phyloP scores from a whole-genome alignment of 1,140 invertebrate genomes.

The Brachionus plicatilis region DNA sequence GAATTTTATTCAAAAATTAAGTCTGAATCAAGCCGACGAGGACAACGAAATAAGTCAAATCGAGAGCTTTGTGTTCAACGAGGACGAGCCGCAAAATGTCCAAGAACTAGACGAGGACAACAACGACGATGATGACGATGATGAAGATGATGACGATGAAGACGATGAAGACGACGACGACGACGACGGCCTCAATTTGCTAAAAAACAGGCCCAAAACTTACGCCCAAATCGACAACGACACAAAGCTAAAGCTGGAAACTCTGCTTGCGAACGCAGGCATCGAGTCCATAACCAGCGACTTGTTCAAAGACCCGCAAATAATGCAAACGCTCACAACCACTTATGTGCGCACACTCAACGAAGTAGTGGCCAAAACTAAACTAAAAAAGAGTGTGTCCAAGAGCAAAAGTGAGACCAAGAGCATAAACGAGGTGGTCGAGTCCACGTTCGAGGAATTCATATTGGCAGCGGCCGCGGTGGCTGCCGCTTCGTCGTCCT shows the following conservation, averaged over 20 bases:
- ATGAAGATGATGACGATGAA: background rate
- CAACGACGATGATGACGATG: background rate
- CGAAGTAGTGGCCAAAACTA: slow-evolving; percentile 33
- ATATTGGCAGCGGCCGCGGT: slow-evolving; percentile 22
- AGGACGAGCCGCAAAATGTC: background rate
- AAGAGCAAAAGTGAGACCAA: background rate
- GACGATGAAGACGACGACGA: slow-evolving; percentile 12
- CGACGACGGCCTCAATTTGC: background rate
- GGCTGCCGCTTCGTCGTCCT: background rate
- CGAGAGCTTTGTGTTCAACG: slow-evolving; percentile 3
- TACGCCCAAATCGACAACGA: slow-evolving; percentile 30
- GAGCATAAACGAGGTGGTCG: slow-evolving; percentile 2
- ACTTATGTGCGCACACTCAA: slow-evolving; percentile 36
- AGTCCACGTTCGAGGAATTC: slow-evolving; percentile 28
- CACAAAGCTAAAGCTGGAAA: slow-evolving; percentile 4
- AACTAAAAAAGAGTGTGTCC: background rate
- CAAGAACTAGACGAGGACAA: background rate
- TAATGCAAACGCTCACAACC: slow-evolving; percentile 35
- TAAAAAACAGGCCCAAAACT: background rate
- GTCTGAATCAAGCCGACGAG: background rate
- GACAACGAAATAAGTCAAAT: background rate
- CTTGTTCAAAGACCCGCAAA: slow-evolving; percentile 35
- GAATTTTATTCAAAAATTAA: slow-evolving; percentile 23
- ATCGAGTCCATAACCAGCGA: slow-evolving; percentile 31
- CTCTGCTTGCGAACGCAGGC: slow-evolving; percentile 3